phyloP scores from a whole-genome alignment of 2,888 invertebrate genomes.

The Epinotia brunnichana region DNA sequence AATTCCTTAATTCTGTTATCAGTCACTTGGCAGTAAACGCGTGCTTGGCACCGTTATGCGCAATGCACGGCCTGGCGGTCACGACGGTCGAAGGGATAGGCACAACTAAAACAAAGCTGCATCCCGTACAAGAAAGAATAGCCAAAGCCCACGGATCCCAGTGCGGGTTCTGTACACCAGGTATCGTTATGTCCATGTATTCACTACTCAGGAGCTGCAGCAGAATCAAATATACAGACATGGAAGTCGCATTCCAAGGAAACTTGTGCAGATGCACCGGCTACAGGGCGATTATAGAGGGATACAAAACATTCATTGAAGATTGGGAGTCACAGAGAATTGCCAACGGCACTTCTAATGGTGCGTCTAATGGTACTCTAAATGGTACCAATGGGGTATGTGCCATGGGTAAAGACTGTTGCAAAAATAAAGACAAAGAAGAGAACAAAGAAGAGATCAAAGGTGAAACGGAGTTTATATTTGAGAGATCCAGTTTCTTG shows the following conservation, averaged over 20 bases:
- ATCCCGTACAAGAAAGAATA: slow-evolving; percentile 92
- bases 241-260: slow-evolving; percentile 91
- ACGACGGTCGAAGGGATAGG: slow-evolving; percentile 95
- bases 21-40: slow-evolving; percentile 92
- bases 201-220: slow-evolving; percentile 86
- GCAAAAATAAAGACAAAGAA: slow-evolving; percentile 76
- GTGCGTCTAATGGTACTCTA: slow-evolving; percentile 48
- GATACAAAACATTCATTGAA: slow-evolving; percentile 89
- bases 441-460: slow-evolving; percentile 67
- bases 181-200: slow-evolving; percentile 97
- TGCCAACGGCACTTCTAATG: slow-evolving; percentile 54
- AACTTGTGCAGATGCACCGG: slow-evolving; percentile 93
- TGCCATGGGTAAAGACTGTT: slow-evolving; percentile 86
- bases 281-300: slow-evolving; percentile 93
- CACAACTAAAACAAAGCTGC: slow-evolving; percentile 87
- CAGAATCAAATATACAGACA: slow-evolving; percentile 81
- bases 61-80: slow-evolving; percentile 91
- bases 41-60: slow-evolving; percentile 91
- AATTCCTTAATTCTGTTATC: slow-evolving; percentile 42
- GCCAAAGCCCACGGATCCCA: slow-evolving; percentile 94
- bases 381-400: slow-evolving; percentile 68
- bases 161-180: slow-evolving; percentile 95
- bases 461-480: slow-evolving; percentile 81
- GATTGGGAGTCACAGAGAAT: slow-evolving; percentile 85
- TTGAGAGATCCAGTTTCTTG: slow-evolving; percentile 85